Evolutionary conservation across 2,113 vertebrate genomes (phyloP), one percentile per base, ranked within the genome.

Genomic region (Grantiella picta): DNA sequence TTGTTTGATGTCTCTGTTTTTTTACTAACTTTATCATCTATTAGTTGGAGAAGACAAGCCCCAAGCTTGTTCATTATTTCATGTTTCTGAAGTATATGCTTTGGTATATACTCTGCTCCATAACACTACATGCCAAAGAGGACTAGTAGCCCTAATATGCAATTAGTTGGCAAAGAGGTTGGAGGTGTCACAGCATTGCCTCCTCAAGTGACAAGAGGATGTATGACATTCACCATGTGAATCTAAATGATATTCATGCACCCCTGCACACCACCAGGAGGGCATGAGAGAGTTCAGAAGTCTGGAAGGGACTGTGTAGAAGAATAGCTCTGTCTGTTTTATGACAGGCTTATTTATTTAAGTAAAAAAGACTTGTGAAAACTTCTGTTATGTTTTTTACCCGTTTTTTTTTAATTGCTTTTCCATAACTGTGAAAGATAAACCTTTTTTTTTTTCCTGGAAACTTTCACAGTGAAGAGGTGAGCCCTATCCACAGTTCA

Each of bases 241-340:
- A 66, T 27, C 9, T 57, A 59, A 70, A 52, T 15, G 10, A 28
- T 25, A n/a, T 31, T 75, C 36, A 49, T 11, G 8, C 8, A 16
- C 4, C 5, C 3, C 5, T 36, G 17, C 2, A 1, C 11, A n/a
- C 28, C 60, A 81, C 4, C 45, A 84, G 33, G 7, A n/a, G 2
- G 12, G 2, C 0, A 1, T 45, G 63, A 83, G 19, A 52, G 19
- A 69, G 10, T 60, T 83, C 68, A 77, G 29, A 84, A 60, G 4
- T 38, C n/a, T 77, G 5, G 17, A 56, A 65, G 5, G 12, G 20
- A 89, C 45, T 13, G 4, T 28, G 21, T 45, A 66, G 42, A 77
- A 21, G 25, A 82, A 14, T 31, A 89, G 8, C 11, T 71, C 64
- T 69, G 7, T 20, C 19, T 65, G 21, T 6, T 90, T 72, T 80